Percentiles rank a stretch among this genome's conserved stretches.
Conservation (phyloP, 2,888 invertebrate species). For the Sycophila texana region DNA sequence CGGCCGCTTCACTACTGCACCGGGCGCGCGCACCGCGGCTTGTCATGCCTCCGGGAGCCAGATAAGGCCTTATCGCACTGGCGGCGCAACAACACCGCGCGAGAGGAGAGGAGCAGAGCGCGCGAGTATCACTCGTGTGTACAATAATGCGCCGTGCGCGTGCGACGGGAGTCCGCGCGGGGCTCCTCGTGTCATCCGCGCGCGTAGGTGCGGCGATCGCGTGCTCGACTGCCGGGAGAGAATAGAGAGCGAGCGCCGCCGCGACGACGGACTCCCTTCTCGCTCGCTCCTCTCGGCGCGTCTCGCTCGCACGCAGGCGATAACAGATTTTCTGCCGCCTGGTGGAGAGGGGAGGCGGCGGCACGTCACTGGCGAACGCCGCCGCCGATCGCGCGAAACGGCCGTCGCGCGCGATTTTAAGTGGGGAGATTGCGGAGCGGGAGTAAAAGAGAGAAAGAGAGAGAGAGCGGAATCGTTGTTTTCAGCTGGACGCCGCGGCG, state of each 20-base stretch:
- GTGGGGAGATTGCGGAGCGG: neutral
- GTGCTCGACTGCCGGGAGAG: neutral
- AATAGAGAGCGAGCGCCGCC: neutral
- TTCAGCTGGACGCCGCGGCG: too few relatives aligned
- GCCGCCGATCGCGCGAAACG: constrained; percentile 9
- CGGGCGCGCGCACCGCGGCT: neutral
- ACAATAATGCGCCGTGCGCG: too few relatives aligned
- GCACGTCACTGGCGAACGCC: constrained; percentile 41
- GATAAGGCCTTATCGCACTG: neutral
- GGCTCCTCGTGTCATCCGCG: neutral
- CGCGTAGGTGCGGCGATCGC: constrained; percentile 8
- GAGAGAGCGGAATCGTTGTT: too few relatives aligned
- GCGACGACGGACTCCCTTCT: neutral
- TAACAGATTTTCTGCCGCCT: neutral
- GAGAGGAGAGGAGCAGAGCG: neutral
- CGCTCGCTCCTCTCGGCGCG: neutral
- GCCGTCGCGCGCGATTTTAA: constrained; percentile 12
- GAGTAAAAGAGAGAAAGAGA: constrained; percentile 11
- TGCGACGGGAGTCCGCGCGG: too few relatives aligned
- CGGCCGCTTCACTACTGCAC: neutral
- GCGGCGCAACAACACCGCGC: neutral
- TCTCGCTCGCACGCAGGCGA: constrained; percentile 2
- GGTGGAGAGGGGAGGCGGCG: neutral
- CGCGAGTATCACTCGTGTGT: neutral
- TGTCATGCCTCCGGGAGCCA: neutral